Evolutionary conservation across 2,797 vertebrate genomes (phyloP), one percentile per base, ranked within the genome.

Genomic region (Oreochromis grahami): DNA sequence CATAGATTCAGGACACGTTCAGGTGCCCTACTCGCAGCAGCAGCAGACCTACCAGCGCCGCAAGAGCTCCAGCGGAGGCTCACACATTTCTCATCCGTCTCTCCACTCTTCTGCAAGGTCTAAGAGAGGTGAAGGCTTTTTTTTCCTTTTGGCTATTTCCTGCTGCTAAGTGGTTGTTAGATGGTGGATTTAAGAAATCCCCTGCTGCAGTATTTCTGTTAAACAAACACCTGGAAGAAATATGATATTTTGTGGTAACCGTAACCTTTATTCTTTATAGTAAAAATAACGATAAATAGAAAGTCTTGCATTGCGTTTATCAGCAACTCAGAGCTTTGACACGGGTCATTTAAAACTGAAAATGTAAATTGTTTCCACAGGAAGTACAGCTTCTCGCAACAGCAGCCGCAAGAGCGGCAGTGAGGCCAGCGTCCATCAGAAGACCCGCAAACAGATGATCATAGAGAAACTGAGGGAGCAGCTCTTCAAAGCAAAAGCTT

Each of bases 401-500:
- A 99, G 98, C 95, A 98, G 97, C 95, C 97, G 92, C 79, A 98
- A 96, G 87, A 97, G 97, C 60, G 97, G 97, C 95, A 98, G 98
- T 7, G 96, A 98, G 87, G 88, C 97, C 82, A 96, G 97, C 45
- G 91, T 97, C 82, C 98, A 97, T 29, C 97, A 95, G 88, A 99
- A 98, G 94, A 98, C 94, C 78, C 98, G 95, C 84, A 98, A 97
- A 86, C 97, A 99, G 87, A 96, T 99, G 84, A 95, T 99, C 21
- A 84, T 97, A 92, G 98, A 98, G 95, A 99, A 99, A 86, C 93
- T 99, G 87, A 96, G 95, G 86, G 98, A 99, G 92, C 98, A 98
- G 92, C 93, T 99, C 77, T 96, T 97, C 92, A 98, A 97, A 94
- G 98, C 96, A 50, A 99, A 97, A 89, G 96, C 96, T 52, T 98